Evolutionary conservation across 2,797 vertebrate species (phyloP), one percentile per base, ranked within the genome.

Genomic region (Eulemur albifrons): DNA sequence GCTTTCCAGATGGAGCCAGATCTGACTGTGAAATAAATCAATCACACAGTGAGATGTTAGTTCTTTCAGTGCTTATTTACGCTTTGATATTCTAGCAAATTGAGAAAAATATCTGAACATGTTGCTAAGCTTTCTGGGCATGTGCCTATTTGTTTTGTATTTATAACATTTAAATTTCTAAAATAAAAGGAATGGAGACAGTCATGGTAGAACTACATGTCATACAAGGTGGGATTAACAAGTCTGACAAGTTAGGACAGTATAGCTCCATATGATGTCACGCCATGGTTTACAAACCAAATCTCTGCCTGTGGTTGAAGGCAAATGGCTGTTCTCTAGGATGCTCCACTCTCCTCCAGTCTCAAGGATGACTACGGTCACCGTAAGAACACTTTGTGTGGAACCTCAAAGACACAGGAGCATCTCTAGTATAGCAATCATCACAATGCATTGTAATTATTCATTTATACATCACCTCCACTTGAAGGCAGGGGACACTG

Each of bases 31-130:
- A 90, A 97, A 98, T 86, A 77, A 96, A 70, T 57, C 35, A 94
- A 95, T 73, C 57, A 80, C 79, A 92, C 21, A 50, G 20, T 80
- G 96, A 35, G 69, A 90, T 63, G 82, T 93, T 96, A 75, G 88
- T 96, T 97, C 82, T 81, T 86, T 97, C 83, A 21, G 90, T 96
- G 95, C 93, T 97, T 98, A 98, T 96, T 98, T 90, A 81, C 94
- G 83, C 43, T 87, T 95, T 83, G 83, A 63, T 92, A 70, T 35
- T 95, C 70, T 84, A 69, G 75, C 32, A 70, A 85, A 79, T 54
- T 70, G 32, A n/a, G n/a, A 32, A 88, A 90, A 94, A 72, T 80
- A 54, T 25, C 38, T 59, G 30, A 81, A 63, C 5, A 30, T 63
- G 2, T 59, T 83, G 38, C 23, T 72, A 48, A 88, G 38, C 12